These are phyloP conservation scores for Pseudomyrmex gracilis DNA, from an alignment of 1,140 invertebrate genomes.

Conservation along the genomic window DNA sequence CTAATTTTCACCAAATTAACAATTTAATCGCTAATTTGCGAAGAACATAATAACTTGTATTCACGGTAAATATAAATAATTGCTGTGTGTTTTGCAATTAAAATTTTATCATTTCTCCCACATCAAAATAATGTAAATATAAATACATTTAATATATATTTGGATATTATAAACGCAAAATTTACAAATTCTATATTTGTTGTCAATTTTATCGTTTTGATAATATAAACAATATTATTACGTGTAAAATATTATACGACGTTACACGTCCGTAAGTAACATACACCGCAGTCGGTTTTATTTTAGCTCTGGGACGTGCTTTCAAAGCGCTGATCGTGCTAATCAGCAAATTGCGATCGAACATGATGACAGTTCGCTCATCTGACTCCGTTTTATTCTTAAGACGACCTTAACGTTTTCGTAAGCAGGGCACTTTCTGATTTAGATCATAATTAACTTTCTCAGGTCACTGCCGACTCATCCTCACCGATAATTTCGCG, in stretches of 20 bases:
- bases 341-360: not conserved
- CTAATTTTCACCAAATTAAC: not conserved
- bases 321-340: not conserved
- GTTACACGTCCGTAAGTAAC: too few species aligned
- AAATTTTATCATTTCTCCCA: not conserved
- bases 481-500: not conserved
- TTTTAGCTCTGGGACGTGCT: too few species aligned
- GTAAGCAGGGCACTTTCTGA: not conserved
- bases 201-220: not conserved
- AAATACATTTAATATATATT: not conserved
- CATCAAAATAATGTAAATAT: not conserved
- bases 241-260: too few species aligned
- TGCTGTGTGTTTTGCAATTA: too few species aligned
- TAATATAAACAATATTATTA: not conserved
- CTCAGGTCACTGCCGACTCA: conserved; percentile 9
- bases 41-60: too few species aligned
- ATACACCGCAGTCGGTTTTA: too few species aligned
- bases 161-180: not conserved
- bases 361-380: not conserved
- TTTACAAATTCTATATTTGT: not conserved
- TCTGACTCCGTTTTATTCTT: not conserved
- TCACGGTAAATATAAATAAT: too few species aligned
- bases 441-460: conserved; percentile 30
- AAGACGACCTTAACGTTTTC: not conserved
- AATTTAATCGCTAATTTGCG: not conserved